Evolutionary conservation across 1,140 invertebrate species (phyloP), one percentile per base, ranked within the genome.

Genomic region (Bombus sibiricus): DNA sequence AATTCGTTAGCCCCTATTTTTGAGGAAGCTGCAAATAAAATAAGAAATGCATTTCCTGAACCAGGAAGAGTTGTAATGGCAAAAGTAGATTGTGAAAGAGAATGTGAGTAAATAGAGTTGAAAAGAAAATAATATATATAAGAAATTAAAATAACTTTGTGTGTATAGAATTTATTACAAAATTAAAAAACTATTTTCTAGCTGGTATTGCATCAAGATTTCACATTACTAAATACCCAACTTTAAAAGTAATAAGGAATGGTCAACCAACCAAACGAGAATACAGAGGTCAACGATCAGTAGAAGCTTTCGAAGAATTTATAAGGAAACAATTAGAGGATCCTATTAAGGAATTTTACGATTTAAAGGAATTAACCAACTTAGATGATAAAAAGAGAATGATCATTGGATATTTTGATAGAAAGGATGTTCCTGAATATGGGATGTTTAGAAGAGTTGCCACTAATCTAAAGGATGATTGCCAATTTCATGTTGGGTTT

Each of bases 151-250:
- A 28, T 78, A 47, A 75, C 64, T 59, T 80, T 32, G 43, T 75
- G 13, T 32, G 25, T 47, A 6, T 28, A 2, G 12, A 68, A 43
- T 62, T 34, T 34, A 72, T n/a, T 28, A 10, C 5, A 32, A 68
- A 64, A 75, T n/a, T 62, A 68, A 43, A 59, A 53, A 22, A 41
- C 80, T 89, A 86, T 88, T 85, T 94, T 94, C 88, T 91, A 98
- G 97, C 96, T 91, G 95, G 96, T 75, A 96, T 99, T 75, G 98
- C 99, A 15, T 97, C 97, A 18, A 96, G 98, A 89, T 99, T 99
- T 95, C 98, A 99, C 92, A 99, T 99, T 71, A 98, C 97, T 28
- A 99, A 99, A 96, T 99, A 99, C 96, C 99, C 99, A 39, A 99
- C 99, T 28, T 95, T 99, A 59, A 99, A 99, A 96, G 95, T 99